A percentile compares a stretch with the other conserved stretches of the same genome.
These are phyloP conservation scores for Sebastes diploproa DNA, from an alignment of 2,797 vertebrate genomes.

Conservation along the genomic window DNA sequence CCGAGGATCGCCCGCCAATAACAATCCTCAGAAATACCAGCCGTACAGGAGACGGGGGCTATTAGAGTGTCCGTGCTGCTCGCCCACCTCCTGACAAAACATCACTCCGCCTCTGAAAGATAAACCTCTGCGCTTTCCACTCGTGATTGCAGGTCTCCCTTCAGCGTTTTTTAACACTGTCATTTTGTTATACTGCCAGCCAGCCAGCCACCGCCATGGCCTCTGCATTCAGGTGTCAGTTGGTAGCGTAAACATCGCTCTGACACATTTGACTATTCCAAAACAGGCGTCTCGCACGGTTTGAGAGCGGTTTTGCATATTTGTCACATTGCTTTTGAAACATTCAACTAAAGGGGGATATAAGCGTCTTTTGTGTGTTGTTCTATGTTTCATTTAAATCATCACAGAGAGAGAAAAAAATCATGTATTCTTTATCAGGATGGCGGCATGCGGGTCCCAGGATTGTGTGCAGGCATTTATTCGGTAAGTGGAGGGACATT, in stretches of 20 bases:
- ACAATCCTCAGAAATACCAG: conserved; percentile 76
- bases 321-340: conserved; percentile 68
- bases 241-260: conserved; percentile 69
- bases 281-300: conserved; percentile 44
- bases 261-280: conserved; percentile 68
- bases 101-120: conserved; percentile 47
- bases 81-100: conserved; percentile 54
- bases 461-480: conserved; percentile 64
- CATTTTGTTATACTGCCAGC: conserved; percentile 62
- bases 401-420: conserved; percentile 27
- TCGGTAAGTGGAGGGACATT: conserved; percentile 49
- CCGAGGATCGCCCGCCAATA: conserved; percentile 73
- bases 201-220: conserved; percentile 22
- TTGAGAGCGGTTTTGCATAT: conserved; percentile 69
- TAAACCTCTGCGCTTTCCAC: conserved; percentile 31
- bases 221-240: conserved; percentile 67
- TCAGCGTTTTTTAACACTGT: conserved; percentile 61
- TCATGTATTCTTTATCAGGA: conserved; percentile 51
- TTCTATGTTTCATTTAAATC: conserved; percentile 68
- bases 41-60: conserved; percentile 74
- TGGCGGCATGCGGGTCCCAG: conserved; percentile 20
- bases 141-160: conserved; percentile 47
- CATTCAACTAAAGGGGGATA: conserved; percentile 56
- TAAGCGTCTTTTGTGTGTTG: conserved; percentile 62
- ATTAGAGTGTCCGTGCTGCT: conserved; percentile 61